Evolutionary conservation across 2,888 invertebrate genomes (phyloP), one percentile per base, ranked within the genome.

Genomic region (Caenorhabditis afra): DNA sequence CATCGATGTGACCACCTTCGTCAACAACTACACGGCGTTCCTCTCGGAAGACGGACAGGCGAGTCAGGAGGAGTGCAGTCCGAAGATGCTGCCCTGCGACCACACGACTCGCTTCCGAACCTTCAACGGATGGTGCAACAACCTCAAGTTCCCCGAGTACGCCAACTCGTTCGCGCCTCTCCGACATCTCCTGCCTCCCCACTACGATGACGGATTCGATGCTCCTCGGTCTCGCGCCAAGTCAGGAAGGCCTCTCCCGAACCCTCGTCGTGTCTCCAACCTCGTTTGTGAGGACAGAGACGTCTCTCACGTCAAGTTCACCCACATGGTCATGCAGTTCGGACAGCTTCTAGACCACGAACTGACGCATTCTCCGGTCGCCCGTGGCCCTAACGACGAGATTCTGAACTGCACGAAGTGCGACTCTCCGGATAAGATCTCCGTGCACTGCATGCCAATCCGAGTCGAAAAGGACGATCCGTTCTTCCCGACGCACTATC

Each of bases 391-490:
- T 11, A 87, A 89, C 73, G 88, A 89, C 44, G 86, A 88, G 67
- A 86, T 89, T 39, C 77, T 90, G 53, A 90, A 90, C 75, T 90
- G 90, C 76, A 88, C 87, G 4, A 83, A 95, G 0, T 97, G 97
- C 90, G 95, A 96, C 89, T 95, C 96, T 0, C 93, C 94, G 0
- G 93, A 94, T 73, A 95, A 95, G 0, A 95, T 96, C 0, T 97
- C 97, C 90, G 96, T 96, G 0, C 96, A 97, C 90, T 97, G 97
- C 90, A 94, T 95, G 92, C 97, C 97, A 0, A 95, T 97, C 92
- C 94, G 94, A 0, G 94, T 97, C 0, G 96, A 96, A 0, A 91
- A 94, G 0, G 94, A 95, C 0, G 97, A 97, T 91, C 95, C 95
- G 80, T 95, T 94, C 91, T 96, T 95, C 90, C 92, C 92, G 11